Percentiles rank a stretch among this genome's conserved stretches.
Conservation (phyloP, 2,113 vertebrate species). For the Cryptotis parvus region DNA sequence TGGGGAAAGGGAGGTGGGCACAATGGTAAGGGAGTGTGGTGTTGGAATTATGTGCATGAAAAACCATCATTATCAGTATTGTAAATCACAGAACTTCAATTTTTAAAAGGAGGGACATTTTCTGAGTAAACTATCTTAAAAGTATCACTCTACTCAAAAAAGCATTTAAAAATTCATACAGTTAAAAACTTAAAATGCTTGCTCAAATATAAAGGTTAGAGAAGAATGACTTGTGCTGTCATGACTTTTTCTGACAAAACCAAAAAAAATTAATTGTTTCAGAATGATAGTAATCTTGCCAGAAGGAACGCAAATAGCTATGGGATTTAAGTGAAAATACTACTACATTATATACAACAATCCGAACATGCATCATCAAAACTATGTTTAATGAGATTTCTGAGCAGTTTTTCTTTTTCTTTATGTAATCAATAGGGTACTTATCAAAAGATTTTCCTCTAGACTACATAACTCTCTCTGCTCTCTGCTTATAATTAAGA, state of each 20-base stretch:
- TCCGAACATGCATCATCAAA: background rate
- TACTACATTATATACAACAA: conserved; percentile 61
- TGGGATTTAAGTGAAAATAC: conserved; percentile 65
- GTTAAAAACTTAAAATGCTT: conserved; percentile 68
- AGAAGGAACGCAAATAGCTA: conserved; percentile 69
- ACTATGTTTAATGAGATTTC: conserved; percentile 68
- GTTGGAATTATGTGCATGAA: too few relatives aligned
- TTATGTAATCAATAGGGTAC: conserved; percentile 25
- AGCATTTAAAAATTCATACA: background rate
- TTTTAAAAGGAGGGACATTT: conserved; percentile 34
- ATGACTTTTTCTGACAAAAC: conserved; percentile 63
- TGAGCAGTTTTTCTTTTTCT: conserved; percentile 35
- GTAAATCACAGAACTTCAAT: too few relatives aligned
- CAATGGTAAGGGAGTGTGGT: too few relatives aligned
- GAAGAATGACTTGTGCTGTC: conserved; percentile 52
- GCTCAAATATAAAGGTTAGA: conserved; percentile 1
- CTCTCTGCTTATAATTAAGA: conserved; percentile 93
- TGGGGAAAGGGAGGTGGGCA: too few relatives aligned
- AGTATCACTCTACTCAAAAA: conserved; percentile 48
- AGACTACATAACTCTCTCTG: conserved; percentile 84
- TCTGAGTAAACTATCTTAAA: conserved; percentile 56
- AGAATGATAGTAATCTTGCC: conserved; percentile 59
- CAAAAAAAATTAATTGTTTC: conserved; percentile 60
- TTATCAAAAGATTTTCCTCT: conserved; percentile 71
- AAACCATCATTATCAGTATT: too few relatives aligned